Evolutionary conservation across 2,888 invertebrate species (phyloP).

Genomic region (Odontocolon sp.): DNA sequence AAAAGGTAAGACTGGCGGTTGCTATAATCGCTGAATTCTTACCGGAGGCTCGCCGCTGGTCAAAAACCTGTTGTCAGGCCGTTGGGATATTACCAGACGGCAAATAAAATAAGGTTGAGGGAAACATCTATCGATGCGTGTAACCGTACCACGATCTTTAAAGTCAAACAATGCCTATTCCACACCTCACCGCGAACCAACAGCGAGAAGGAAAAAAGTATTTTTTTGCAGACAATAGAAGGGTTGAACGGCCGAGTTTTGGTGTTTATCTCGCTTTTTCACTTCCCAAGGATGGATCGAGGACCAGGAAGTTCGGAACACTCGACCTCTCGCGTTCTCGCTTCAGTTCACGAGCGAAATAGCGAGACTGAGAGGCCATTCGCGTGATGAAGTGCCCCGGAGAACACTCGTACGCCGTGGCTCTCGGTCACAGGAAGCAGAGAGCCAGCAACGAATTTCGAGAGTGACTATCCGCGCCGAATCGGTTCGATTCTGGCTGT

Average conservation of each 20-base stretch:
- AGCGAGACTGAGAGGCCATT: constrained; percentile 55
- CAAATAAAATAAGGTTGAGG: constrained; percentile 14
- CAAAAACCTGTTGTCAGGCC: constrained; percentile 51
- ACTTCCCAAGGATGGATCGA: constrained; percentile 33
- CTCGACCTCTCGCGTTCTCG: constrained; percentile 20
- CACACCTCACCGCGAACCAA: constrained; percentile 6
- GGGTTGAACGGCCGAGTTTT: neutral
- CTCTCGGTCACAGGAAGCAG: constrained; percentile 53
- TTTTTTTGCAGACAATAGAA: neutral
- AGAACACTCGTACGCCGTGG: constrained; percentile 45
- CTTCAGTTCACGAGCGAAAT: constrained; percentile 6
- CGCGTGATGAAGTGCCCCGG: constrained; percentile 57
- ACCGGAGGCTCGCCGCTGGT: constrained; percentile 27
- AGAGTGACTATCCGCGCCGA: constrained; percentile 45
- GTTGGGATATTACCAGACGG: constrained; percentile 37
- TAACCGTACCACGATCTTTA: constrained; percentile 12
- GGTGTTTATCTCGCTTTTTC: constrained; percentile 18
- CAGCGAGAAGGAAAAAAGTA: neutral
- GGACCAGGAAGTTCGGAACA: constrained; percentile 22
- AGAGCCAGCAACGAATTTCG: constrained; percentile 47
- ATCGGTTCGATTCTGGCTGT: constrained; percentile 33
- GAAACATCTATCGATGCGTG: constrained; percentile 4
- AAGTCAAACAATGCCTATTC: neutral
- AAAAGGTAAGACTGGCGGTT: constrained; percentile 1
- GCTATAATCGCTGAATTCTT: constrained; percentile 40